phyloP scores from a whole-genome alignment of 2,113 vertebrate genomes.

The Stegastes partitus region DNA sequence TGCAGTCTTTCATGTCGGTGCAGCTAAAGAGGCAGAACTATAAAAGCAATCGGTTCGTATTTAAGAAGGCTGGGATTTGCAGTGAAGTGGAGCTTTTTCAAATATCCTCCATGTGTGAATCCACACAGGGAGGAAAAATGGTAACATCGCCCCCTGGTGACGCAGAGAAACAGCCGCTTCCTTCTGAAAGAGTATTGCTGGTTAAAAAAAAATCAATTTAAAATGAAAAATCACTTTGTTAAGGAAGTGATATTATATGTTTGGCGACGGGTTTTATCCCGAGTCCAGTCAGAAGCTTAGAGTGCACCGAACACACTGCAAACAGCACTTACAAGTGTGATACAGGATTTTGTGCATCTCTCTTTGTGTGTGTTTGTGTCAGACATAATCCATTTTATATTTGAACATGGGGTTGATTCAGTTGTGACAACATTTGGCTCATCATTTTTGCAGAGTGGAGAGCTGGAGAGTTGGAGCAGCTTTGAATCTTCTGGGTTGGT shows the following conservation, averaged over 20 bases:
- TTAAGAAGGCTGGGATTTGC: conserved; percentile 26
- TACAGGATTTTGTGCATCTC: conserved; percentile 37
- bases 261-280: neutral
- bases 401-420: conserved; percentile 48
- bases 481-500: conserved; percentile 38
- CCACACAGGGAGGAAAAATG: conserved; percentile 45
- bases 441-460: conserved; percentile 24
- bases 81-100: conserved; percentile 25
- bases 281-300: neutral
- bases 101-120: conserved; percentile 4
- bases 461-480: conserved; percentile 29
- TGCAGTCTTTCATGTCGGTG: conserved; percentile 9
- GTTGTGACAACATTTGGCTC: conserved; percentile 46
- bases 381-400: conserved; percentile 41
- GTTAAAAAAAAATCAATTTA: neutral
- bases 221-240: conserved; percentile 1
- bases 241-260: neutral
- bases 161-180: neutral
- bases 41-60: conserved; percentile 12
- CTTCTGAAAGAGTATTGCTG: neutral
- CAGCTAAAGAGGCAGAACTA: neutral
- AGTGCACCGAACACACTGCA: conserved; percentile 23
- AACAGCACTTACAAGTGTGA: conserved; percentile 25
- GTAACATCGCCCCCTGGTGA: conserved; percentile 77
- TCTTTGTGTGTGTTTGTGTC: conserved; percentile 31